phyloP scores from a whole-genome alignment of 1,140 invertebrate genomes.

The Batillaria attramentaria region DNA sequence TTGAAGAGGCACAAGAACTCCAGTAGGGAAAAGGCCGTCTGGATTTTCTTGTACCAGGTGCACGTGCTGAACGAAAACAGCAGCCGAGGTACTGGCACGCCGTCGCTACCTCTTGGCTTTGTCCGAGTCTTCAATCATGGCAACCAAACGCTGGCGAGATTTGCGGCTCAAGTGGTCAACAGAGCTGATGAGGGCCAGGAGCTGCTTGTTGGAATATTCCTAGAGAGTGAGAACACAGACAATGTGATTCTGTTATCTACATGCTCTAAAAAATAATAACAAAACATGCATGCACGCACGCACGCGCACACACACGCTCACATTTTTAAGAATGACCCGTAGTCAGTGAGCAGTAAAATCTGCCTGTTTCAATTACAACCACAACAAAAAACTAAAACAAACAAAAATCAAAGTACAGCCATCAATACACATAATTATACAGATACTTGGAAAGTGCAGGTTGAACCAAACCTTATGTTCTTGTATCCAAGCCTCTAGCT shows the following conservation, averaged over 20 bases:
- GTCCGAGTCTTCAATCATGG: conserved; percentile 78
- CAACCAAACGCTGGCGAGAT: conserved; percentile 82
- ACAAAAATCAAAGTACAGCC: no score
- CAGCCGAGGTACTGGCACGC: no score
- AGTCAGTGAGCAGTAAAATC: background rate
- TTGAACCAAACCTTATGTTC: conserved; percentile 79
- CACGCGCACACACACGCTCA: background rate
- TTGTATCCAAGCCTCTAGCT: conserved; percentile 90
- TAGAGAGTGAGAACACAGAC: conserved; percentile 68
- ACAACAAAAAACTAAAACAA: no score
- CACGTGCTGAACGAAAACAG: no score
- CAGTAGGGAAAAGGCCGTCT: no score
- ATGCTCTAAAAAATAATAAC: background rate
- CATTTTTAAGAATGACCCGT: background rate
- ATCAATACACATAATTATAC: no score
- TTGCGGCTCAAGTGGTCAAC: conserved; percentile 92
- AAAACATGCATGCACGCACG: background rate
- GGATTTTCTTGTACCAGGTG: no score
- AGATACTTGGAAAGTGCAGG: background rate
- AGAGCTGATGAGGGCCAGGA: conserved; percentile 87
- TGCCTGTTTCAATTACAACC: background rate
- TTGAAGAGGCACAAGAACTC: no score
- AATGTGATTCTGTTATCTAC: background rate
- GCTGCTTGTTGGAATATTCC: conserved; percentile 92
- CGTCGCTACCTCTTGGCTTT: conserved; percentile 46